Base-by-base conservation (phyloP, 2,888 invertebrate species). In the Diaphora mendica region DNA sequence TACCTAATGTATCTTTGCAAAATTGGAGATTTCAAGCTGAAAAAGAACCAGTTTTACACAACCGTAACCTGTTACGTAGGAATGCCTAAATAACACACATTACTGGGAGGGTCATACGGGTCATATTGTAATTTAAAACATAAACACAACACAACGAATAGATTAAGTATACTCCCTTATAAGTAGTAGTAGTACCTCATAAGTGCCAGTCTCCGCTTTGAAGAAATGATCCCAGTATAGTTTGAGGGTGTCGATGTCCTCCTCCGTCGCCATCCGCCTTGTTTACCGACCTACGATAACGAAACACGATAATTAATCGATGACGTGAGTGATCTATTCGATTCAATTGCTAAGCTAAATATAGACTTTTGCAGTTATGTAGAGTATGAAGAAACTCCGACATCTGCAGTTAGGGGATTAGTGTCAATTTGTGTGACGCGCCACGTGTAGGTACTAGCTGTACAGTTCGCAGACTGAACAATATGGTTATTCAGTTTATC, bases 191-290 rank as follows among this genome's bases (percentile, higher is more conserved):
- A 42, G 23, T 74, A 97, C 97, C 96, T 97, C 96, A 89, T 96
- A 96, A 86, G 96, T 96, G 35, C 96, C 96, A 70, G 96, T 95
- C 87, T 97, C 96, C 17, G 97, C 96, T 85, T 96, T 96, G 90
- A 97, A 96, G 90, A 97, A 97, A 78, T 95, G 95, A 79, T 97
- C 96, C 97, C 97, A 97, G 83, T 96, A 95, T 73, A 96, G 82
- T 86, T 96, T 96, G 74, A 95, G 89, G 26, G 90, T 85, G 82
- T 94, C 93, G 77, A 88, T 86, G 68, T 89, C 92, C 73, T 91
- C 93, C 78, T 90, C 92, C 75, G 90, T 82, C 78, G 92, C 90
- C 94, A 94, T 94, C 71, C 75, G 88, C 83, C 68, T 82, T 81
- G 78, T 65, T 80, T 82, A 76, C 81, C 85, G 88, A 90, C 91